Conservation (phyloP, 2,797 vertebrate species). For the Lacerta viridis region DNA sequence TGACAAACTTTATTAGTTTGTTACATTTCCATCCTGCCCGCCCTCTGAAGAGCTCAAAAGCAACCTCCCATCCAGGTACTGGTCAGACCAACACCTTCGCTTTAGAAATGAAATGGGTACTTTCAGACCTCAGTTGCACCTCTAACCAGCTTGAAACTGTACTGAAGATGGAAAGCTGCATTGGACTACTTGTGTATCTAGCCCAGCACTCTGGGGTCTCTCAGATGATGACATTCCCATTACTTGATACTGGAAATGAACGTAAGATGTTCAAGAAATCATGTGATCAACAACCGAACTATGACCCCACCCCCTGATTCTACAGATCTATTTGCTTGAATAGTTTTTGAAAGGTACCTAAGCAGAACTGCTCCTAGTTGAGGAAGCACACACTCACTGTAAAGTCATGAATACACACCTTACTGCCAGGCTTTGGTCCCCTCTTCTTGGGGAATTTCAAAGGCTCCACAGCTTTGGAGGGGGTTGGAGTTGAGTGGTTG, state of each 20-base stretch:
- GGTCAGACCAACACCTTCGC: neutral
- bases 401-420: conserved; percentile 79
- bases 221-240: neutral
- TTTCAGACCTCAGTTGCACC: neutral
- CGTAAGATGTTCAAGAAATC: neutral
- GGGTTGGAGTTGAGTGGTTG: conserved; percentile 85
- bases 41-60: neutral
- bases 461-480: conserved; percentile 87
- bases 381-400: too few species aligned
- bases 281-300: neutral
- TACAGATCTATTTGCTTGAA: neutral
- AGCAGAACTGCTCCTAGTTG: neutral
- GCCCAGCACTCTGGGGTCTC: neutral
- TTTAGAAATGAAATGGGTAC: neutral
- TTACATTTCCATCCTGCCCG: neutral
- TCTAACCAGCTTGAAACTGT: neutral
- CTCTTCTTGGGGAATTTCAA: conserved; percentile 98
- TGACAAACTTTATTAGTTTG: neutral
- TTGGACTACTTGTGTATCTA: neutral
- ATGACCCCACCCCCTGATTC: neutral
- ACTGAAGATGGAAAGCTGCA: neutral
- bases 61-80: neutral
- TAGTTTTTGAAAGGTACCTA: neutral
- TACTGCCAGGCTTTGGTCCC: conserved; percentile 97
- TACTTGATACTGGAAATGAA: neutral